Evolutionary conservation across 1,140 invertebrate species (phyloP), one percentile per base, ranked within the genome.

Genomic region (Gryon sp.): DNA sequence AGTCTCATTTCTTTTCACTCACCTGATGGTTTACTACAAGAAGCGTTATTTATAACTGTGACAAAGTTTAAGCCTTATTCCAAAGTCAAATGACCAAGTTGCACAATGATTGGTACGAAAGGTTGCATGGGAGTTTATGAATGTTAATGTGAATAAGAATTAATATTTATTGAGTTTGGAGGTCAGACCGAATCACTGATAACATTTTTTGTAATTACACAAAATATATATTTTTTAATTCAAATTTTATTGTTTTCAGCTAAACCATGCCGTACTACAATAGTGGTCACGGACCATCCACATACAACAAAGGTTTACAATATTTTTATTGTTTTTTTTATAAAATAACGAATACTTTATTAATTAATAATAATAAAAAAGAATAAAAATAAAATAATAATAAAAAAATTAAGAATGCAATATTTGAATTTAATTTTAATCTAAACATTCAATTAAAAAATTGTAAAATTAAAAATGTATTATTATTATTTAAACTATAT

Each of bases 191-290:
- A 24, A 24, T 8, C 4, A 28, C 26, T 28, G 26, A 28, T 28
- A 28, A 28, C n/a, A 28, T 28, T 9, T 9, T 28, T n/a, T 2
- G 26, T n/a, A 7, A 28, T n/a, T n/a, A n/a, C n/a, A n/a, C n/a
- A n/a, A n/a, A n/a, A n/a, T n/a, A n/a, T n/a, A n/a, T n/a, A n/a
- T 11, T 12, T 5, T 34, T 34, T 5, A 12, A 34, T 12, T 34
- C 2, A 0, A 45, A 6, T 14, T 30, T 28, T 36, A 63, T 66
- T 66, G 5, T 72, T 72, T 63, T 15, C 53, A 80, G 76, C 57
- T 76, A 52, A 79, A 79, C 65, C 26, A 87, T 87, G 86, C 84
- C 86, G 62, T 86, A 87, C 63, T 86, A 86, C 52, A 87, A 84
- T 59, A 86, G 82, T 72, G 79, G 83, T 12, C 83, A 86, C 55